Conservation (phyloP, 2,888 invertebrate genomes). For the Mythimna impura region DNA sequence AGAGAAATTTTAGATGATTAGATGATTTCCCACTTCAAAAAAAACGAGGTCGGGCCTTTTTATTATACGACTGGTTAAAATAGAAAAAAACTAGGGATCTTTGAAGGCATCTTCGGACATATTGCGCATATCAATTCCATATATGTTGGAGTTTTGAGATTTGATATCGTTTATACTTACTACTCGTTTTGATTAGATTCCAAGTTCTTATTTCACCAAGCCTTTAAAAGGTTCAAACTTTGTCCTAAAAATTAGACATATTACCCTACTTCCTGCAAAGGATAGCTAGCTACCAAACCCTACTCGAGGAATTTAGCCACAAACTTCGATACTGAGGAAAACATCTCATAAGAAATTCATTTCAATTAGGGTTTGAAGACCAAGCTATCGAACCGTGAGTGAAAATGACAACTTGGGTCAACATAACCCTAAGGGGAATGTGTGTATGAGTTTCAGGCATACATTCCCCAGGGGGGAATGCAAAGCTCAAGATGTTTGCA, state of each 20-base stretch:
- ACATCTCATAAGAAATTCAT: constrained; percentile 44
- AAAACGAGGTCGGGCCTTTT: too few relatives aligned
- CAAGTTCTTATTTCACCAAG: constrained; percentile 1
- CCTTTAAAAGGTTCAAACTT: neutral
- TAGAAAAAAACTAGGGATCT: too few relatives aligned
- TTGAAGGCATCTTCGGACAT: too few relatives aligned
- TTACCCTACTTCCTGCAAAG: constrained; percentile 18
- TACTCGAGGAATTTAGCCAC: constrained; percentile 1
- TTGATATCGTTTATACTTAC: neutral
- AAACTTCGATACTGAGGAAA: constrained; percentile 7
- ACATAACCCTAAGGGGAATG: too few relatives aligned
- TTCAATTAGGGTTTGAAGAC: constrained; percentile 39
- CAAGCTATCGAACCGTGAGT: constrained; percentile 9
- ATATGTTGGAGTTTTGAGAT: neutral
- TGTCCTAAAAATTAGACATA: neutral
- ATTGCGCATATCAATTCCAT: too few relatives aligned
- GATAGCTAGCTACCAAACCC: constrained; percentile 15
- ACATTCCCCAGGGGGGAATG: neutral
- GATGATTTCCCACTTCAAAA: too few relatives aligned
- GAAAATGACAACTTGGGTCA: constrained; percentile 15
- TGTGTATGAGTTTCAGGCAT: neutral
- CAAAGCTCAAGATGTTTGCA: constrained; percentile 1
- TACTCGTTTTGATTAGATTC: neutral
- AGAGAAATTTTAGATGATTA: too few relatives aligned
- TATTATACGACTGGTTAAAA: too few relatives aligned